These are phyloP conservation scores for Anseranas semipalmata DNA, from an alignment of 2,113 vertebrate genomes.

Conservation along the genomic window DNA sequence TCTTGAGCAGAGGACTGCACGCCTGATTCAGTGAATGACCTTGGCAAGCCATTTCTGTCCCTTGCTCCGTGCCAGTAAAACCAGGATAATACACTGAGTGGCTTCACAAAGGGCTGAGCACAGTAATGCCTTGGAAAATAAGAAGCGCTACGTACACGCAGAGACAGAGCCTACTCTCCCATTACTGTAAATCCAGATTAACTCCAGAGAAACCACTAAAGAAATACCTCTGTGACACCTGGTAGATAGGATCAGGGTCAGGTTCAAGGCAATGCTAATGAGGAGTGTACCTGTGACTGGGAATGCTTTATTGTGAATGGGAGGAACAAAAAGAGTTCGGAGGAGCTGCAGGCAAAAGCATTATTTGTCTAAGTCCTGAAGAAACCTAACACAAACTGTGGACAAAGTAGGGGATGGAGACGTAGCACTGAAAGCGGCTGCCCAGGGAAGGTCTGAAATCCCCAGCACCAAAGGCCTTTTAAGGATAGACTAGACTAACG, in stretches of 20 bases:
- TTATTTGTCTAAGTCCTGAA: not conserved
- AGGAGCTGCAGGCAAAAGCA: not conserved
- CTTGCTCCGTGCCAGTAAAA: slow-evolving; percentile 3
- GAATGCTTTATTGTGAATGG: not conserved
- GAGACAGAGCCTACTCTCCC: not conserved
- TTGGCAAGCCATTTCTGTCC: slow-evolving; percentile 2
- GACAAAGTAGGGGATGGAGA: not conserved
- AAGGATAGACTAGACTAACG: not conserved
- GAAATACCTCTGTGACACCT: not conserved
- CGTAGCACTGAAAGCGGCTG: not conserved
- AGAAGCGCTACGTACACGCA: not conserved
- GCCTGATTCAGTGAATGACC: slow-evolving; percentile 4
- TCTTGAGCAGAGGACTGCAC: not conserved
- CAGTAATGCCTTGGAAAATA: not conserved
- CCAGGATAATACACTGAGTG: not conserved
- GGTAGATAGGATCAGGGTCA: not conserved
- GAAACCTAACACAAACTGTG: not conserved
- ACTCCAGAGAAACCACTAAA: not conserved
- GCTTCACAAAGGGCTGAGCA: slow-evolving; percentile 12
- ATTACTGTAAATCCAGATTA: not conserved
- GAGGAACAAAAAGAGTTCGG: not conserved
- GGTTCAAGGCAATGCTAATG: not conserved
- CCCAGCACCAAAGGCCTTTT: not conserved
- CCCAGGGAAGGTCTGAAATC: not conserved
- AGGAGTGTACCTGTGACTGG: not conserved